These are phyloP conservation scores for Drosophila bipectinata DNA, from an alignment of 1,140 invertebrate genomes.

Conservation along the genomic window DNA sequence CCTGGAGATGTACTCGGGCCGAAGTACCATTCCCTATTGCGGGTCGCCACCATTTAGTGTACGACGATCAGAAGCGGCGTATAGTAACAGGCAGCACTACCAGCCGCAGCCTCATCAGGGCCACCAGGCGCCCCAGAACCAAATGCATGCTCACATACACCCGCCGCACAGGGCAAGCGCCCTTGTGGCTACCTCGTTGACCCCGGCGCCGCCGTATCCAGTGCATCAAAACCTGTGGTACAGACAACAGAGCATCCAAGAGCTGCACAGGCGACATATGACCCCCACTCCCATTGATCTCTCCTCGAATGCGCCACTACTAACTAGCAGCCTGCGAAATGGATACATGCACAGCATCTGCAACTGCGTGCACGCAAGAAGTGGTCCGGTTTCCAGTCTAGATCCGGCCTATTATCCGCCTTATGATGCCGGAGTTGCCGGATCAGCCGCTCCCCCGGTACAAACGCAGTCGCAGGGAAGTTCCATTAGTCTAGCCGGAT, in stretches of 20 bases:
- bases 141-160: constrained; percentile 76
- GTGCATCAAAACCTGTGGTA: constrained; percentile 90
- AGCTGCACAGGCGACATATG: constrained; percentile 81
- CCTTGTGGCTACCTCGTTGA: constrained; percentile 66
- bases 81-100: constrained; percentile 75
- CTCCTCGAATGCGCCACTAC: constrained; percentile 72
- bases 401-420: constrained; percentile 80
- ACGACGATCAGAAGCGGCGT: constrained; percentile 62
- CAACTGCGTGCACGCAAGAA: constrained; percentile 71
- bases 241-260: constrained; percentile 89
- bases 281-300: constrained; percentile 81
- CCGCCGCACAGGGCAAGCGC: constrained; percentile 67
- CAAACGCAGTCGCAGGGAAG: constrained; percentile 10
- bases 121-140: constrained; percentile 70
- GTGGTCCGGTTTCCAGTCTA: constrained; percentile 75
- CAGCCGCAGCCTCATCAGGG: constrained; percentile 78
- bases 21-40: constrained; percentile 65
- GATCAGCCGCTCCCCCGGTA: constrained; percentile 26
- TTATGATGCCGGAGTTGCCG: constrained; percentile 50
- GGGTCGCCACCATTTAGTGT: constrained; percentile 66
- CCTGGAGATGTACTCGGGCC: constrained; percentile 71
- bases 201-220: constrained; percentile 87
- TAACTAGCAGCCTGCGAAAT: constrained; percentile 67
- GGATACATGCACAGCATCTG: constrained; percentile 74
- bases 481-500: background rate